phyloP scores from a whole-genome alignment of 2,888 invertebrate genomes.

The Spilarctia lutea region DNA sequence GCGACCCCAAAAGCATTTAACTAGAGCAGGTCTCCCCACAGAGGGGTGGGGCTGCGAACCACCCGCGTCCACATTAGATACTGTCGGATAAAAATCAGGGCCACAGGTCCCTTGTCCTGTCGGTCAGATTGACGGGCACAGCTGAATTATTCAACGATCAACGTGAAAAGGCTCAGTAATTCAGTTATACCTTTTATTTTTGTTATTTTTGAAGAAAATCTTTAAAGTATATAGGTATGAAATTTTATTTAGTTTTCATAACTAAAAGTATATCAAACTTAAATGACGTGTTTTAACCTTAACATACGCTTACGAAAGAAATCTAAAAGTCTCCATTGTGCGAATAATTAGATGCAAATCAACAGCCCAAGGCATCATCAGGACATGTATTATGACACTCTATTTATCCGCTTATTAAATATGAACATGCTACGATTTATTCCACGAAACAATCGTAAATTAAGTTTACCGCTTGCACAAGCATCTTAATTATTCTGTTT shows the following conservation, averaged over 20 bases:
- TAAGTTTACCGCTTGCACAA: background rate
- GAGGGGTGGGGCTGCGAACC: slow-evolving; percentile 2
- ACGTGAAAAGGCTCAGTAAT: slow-evolving; percentile 25
- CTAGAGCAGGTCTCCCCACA: slow-evolving; percentile 3
- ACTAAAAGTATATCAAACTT: background rate
- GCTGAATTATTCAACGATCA: slow-evolving; percentile 41
- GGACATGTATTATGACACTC: background rate
- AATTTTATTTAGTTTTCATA: background rate
- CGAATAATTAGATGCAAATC: background rate
- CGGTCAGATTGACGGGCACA: slow-evolving; percentile 3
- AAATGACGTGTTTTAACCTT: background rate
- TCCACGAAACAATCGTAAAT: background rate
- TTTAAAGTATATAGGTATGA: background rate
- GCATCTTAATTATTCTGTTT: slow-evolving; percentile 26
- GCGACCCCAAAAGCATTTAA: slow-evolving; percentile 20
- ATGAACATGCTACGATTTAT: background rate
- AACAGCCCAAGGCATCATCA: background rate
- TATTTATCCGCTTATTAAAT: background rate
- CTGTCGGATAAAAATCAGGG: slow-evolving; percentile 22
- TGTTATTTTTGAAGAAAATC: background rate
- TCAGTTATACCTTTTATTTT: slow-evolving; percentile 23
- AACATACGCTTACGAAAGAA: background rate
- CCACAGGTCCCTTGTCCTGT: slow-evolving; percentile 8
- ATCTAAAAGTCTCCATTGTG: background rate
- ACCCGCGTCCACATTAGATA: slow-evolving; percentile 15